Evolutionary conservation across 2,797 vertebrate genomes (phyloP), one percentile per base, ranked within the genome.

Genomic region (Sebastes oblongus): DNA sequence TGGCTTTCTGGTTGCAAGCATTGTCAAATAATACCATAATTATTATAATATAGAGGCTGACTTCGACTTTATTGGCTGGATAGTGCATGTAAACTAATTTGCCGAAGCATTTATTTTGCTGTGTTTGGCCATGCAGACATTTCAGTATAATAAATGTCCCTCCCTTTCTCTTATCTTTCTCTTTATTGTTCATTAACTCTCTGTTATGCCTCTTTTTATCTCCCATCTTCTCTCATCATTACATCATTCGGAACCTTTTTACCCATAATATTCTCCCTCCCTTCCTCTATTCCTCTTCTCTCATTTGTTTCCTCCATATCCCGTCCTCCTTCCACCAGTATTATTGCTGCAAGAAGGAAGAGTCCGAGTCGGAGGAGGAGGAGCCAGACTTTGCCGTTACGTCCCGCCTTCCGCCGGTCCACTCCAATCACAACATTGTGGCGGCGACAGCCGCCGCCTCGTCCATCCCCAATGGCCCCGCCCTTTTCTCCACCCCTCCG

Each of bases 261-360:
- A 3, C 10, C 24, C 56, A 22, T 58, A 55, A 60, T 58, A 39
- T 66, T 34, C 55, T 34, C 24, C 16, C n/a, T 70, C 30, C 34
- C 27, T 65, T 27, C 9, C n/a, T 42, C 25, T 14, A 29, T 7
- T 62, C 18, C 4, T 60, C 20, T 58, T 58, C 25, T 61, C 22
- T 75, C 14, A 24, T 80, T 27, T 72, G 61, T 66, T 55, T 24
- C 50, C 34, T n/a, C 18, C 24, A 3, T 25, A 32, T 29, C 70
- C 27, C 50, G 3, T 32, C 13, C 4, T 62, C 34, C 24, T 6
- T 56, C 20, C 56, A 13, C 14, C 91, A 99, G 98, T 99, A 99
- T 88, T 99, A 99, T 92, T 99, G 98, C 95, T 99, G 98, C 95
- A 99, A 98, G 94, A 98, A 98, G 91, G 98, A 98, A 87, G 98